Evolutionary conservation across 2,113 vertebrate species (phyloP), one percentile per base, ranked within the genome.

Genomic region (Beaufortia kweichowensis): DNA sequence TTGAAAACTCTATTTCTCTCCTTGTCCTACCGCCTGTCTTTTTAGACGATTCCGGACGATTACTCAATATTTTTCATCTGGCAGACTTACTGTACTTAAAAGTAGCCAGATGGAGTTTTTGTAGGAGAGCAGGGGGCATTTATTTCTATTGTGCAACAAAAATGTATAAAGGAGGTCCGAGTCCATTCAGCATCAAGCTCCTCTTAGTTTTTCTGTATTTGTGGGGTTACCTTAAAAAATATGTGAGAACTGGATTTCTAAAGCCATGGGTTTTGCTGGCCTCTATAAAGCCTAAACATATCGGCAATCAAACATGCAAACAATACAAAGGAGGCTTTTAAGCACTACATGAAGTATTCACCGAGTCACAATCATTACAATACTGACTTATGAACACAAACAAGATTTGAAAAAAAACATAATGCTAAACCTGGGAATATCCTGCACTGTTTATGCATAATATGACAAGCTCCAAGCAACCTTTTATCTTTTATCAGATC

Each of bases 1-100:
- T 71, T 75, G 69, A 59, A 67, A 68, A 33, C 78, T n/a, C 8
- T 48, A 29, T 79, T 62, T 46, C 15, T 53, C 62, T 43, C 53
- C 24, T 10, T 41, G 46, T 65, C 43, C 66, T 9, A 33, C 48
- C 6, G 3, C 48, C 46, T 26, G 31, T 69, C 66, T 28, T 69
- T 29, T 31, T 19, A 19, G 28, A 53, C 2, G 23, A 29, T 39
- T 68, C 43, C 6, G 43, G 43, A n/a, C 19, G 29, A 69, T 69
- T 55, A 55, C 48, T 55, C 48, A 55, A 55, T 69, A 69, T 69
- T 69, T 55, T 48, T 69, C 28, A 28, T 4, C 29, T 55, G 66
- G 66, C 29, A 55, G 66, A 1, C 1, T 69, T 12, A 55, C 48
- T 7, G 6, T 31, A 69, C 23, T 69, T 69, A 21, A 69, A 55